Conservation (phyloP, 2,888 invertebrate genomes). For the Drosophila basisetae region DNA sequence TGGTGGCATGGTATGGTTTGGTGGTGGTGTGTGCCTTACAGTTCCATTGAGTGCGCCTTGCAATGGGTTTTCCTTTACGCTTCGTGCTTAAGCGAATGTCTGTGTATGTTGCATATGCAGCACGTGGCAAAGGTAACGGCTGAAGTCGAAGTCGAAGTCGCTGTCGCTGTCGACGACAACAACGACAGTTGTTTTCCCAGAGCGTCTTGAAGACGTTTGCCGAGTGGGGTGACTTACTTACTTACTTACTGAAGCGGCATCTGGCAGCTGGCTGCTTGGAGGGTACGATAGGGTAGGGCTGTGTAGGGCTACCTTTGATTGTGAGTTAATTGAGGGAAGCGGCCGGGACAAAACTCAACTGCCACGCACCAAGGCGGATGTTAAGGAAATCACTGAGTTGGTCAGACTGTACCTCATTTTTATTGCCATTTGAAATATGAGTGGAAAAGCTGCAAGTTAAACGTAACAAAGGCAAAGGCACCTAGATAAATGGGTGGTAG, state of each 20-base stretch:
- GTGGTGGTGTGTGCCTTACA: slow-evolving; percentile 61
- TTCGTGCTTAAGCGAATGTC: slow-evolving; percentile 37
- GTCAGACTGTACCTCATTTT: slow-evolving; percentile 44
- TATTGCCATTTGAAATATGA: slow-evolving; percentile 4
- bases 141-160: slow-evolving; percentile 15
- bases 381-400: slow-evolving; percentile 44
- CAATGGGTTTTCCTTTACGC: slow-evolving; percentile 65
- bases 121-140: slow-evolving; percentile 70
- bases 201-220: slow-evolving; percentile 74
- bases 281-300: background rate
- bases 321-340: slow-evolving; percentile 66
- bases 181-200: slow-evolving; percentile 74
- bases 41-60: slow-evolving; percentile 69
- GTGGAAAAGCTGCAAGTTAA: slow-evolving; percentile 23
- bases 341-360: slow-evolving; percentile 35
- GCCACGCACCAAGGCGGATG: slow-evolving; percentile 72
- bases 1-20: slow-evolving; percentile 14
- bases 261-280: slow-evolving; percentile 63
- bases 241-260: slow-evolving; percentile 56
- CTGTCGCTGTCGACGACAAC: background rate
- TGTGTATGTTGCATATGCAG: slow-evolving; percentile 29
- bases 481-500: background rate
- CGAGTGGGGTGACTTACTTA: slow-evolving; percentile 64
- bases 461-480: background rate
- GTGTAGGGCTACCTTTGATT: slow-evolving; percentile 62